Base-by-base conservation (phyloP, 2,888 invertebrate genomes). In the Epinotia demarniana region DNA sequence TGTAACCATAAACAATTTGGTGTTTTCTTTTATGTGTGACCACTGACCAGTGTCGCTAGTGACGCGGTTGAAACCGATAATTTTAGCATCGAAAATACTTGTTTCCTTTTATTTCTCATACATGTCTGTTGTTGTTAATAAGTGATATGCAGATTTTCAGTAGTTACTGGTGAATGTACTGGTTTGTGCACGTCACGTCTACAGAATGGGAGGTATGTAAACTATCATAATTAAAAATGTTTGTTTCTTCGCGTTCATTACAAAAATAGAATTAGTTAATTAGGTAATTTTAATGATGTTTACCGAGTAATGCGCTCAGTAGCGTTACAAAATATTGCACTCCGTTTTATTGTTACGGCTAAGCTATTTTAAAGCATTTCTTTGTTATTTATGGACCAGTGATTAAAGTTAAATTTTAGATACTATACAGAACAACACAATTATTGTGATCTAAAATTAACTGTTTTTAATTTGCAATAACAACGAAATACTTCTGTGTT, bases 191-290 rank as follows among this genome's bases (percentile, higher is more conserved):
- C 60, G 68, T 57, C 55, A 57, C 62, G 23, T 60, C 68, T 19
- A 49, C 49, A 23, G n/a, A 70, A 75, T 75, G 75, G 70, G 64
- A 66, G 75, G 75, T 75, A 75, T 49, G 75, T 70, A 58, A 71
- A 64, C 23, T 64, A 55, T 49, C 53, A 70, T 43, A 64, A 60
- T 58, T 68, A 53, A 68, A 18, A 16, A 13, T 13, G 6, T 18
- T 68, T 57, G 33, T 46, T 73, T 18, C 8, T 43, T 73, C 49
- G 27, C 46, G 8, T 63, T 64, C 13, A 6, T 71, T 55, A 23
- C 64, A 39, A 33, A 18, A 49, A 63, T 72, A 46, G 57, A 58
- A 58, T 72, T 58, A 63, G 23, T 33, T 72, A 43, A 72, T 55
- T 39, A 43, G 19, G 43, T 53, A 19, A 6, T 23, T 27, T 46